Evolutionary conservation across 2,888 invertebrate genomes (phyloP).

Genomic region (Fissipunctia ypsillon): DNA sequence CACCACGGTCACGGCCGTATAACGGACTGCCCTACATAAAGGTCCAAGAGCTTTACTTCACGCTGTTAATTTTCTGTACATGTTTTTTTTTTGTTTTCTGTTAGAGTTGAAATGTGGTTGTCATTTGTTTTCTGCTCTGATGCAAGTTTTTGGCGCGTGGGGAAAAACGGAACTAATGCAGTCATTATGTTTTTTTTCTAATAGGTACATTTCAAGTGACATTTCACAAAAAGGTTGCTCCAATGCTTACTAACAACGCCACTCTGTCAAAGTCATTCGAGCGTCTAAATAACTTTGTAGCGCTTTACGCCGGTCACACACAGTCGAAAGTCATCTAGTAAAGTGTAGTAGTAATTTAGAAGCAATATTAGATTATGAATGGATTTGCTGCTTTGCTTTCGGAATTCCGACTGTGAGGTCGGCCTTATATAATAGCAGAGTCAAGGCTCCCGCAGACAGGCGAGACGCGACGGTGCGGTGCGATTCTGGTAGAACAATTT

Average conservation of each 20-base stretch:
- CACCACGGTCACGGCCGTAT: constrained; percentile 85
- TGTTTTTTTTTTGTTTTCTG: background rate
- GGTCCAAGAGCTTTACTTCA: constrained; percentile 72
- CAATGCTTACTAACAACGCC: background rate
- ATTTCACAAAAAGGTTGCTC: background rate
- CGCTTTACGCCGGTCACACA: no score
- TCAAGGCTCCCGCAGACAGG: no score
- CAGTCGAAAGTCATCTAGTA: no score
- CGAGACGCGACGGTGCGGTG: no score
- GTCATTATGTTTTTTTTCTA: background rate
- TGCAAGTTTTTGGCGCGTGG: background rate
- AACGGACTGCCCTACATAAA: constrained; percentile 87
- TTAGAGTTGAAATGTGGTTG: background rate
- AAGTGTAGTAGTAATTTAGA: no score
- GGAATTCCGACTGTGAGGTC: no score
- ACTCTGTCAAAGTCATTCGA: background rate
- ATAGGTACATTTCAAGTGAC: background rate
- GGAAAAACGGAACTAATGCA: background rate
- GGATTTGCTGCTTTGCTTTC: no score
- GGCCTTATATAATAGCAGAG: no score
- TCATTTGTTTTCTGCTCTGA: constrained; percentile 15
- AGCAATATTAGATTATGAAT: no score
- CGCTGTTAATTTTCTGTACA: constrained; percentile 47
- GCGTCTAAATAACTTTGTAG: no score
- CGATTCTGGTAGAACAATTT: no score